A percentile compares a stretch with the other conserved stretches of the same genome.
Conservation (phyloP, 2,797 vertebrate genomes). For the Sebastes wilsoni region DNA sequence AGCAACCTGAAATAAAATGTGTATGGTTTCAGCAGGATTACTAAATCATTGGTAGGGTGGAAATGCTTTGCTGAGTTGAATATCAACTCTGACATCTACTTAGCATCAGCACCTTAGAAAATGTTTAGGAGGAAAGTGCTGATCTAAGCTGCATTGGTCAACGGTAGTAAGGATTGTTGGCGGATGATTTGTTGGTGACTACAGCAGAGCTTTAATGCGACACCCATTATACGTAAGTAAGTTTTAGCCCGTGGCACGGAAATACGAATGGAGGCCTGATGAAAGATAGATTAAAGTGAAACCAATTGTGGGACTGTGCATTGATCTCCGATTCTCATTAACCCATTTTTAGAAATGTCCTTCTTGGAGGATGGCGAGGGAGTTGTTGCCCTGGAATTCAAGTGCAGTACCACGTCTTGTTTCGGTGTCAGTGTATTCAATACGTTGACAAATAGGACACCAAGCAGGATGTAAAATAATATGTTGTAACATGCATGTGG, state of each 20-base stretch:
- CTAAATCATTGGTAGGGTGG: constrained; percentile 14
- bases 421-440: constrained; percentile 24
- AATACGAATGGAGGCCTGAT: constrained; percentile 37
- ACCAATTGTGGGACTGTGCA: constrained; percentile 55
- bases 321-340: constrained; percentile 78
- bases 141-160: constrained; percentile 25
- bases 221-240: constrained; percentile 27
- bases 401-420: not conserved
- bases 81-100: constrained; percentile 38
- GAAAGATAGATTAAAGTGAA: constrained; percentile 66
- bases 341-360: constrained; percentile 64
- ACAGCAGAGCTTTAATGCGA: constrained; percentile 10
- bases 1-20: constrained; percentile 16
- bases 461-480: not conserved
- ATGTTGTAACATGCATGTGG: not conserved
- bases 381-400: constrained; percentile 67
- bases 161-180: not conserved
- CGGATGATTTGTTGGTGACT: constrained; percentile 1
- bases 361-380: constrained; percentile 46
- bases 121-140: constrained; percentile 43
- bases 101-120: constrained; percentile 32
- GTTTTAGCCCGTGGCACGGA: constrained; percentile 27
- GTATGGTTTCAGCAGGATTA: constrained; percentile 12
- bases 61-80: constrained; percentile 31
- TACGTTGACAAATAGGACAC: constrained; percentile 40